phyloP scores from a whole-genome alignment of 1,140 invertebrate genomes.

The Magallana ariakensis region DNA sequence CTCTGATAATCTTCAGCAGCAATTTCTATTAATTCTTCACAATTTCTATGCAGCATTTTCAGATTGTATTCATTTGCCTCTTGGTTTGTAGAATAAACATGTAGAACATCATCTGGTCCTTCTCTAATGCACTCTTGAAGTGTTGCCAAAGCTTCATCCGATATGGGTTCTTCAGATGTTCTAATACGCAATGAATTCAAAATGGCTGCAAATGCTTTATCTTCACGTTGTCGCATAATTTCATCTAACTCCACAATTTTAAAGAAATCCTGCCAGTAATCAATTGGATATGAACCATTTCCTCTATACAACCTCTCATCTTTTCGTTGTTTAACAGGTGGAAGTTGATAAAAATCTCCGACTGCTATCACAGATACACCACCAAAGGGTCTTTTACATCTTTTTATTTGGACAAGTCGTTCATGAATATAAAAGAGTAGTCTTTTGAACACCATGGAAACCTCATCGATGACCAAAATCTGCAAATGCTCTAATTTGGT shows the following conservation, averaged over 20 bases:
- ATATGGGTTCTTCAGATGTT: not conserved
- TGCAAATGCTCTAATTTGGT: no score
- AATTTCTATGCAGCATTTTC: not conserved
- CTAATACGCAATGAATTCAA: constrained; percentile 34
- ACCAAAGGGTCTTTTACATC: constrained; percentile 36
- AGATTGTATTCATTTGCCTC: constrained; percentile 48
- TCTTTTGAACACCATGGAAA: no score
- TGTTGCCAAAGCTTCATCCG: not conserved
- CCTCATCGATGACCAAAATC: no score
- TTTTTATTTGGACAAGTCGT: not conserved
- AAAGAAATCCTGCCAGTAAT: constrained; percentile 44
- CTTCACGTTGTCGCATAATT: constrained; percentile 49
- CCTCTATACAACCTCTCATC: constrained; percentile 20
- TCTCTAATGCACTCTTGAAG: constrained; percentile 21
- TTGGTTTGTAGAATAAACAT: constrained; percentile 47
- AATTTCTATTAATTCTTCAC: not conserved
- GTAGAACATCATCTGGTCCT: constrained; percentile 28
- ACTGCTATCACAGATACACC: constrained; percentile 48
- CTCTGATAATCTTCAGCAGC: not conserved
- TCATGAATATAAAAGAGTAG: no score
- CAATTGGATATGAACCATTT: constrained; percentile 23
- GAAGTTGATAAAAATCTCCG: constrained; percentile 49
- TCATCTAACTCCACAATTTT: constrained; percentile 19
- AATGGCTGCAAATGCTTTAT: not conserved
- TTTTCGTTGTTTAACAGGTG: constrained; percentile 36